Conservation (phyloP, 2,888 invertebrate species). For the Sinhomidia bicolor region DNA sequence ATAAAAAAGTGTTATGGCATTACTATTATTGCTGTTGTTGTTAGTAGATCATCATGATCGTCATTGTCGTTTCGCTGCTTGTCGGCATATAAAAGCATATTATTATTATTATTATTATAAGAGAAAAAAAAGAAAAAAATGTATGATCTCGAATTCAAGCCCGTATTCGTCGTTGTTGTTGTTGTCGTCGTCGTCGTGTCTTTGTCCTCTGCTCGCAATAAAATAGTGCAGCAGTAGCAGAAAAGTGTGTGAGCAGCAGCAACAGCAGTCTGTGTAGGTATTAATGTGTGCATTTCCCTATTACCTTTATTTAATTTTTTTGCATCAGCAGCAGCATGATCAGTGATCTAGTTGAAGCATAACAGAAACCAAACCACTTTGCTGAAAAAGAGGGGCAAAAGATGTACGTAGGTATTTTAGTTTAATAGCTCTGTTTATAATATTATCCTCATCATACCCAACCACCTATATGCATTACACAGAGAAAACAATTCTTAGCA, state of each 20-base stretch:
- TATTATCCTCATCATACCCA: not conserved
- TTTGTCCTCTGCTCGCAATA: slow-evolving; percentile 51
- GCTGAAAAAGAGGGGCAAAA: slow-evolving; percentile 55
- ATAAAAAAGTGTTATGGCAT: slow-evolving; percentile 40
- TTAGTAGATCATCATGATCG: slow-evolving; percentile 51
- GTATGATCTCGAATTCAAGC: slow-evolving; percentile 67
- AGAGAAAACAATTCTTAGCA: too few relatives aligned
- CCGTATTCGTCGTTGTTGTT: too few relatives aligned
- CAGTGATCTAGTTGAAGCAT: slow-evolving; percentile 57
- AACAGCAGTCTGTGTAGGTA: not conserved
- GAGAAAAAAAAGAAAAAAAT: too few relatives aligned
- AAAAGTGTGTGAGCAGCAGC: slow-evolving; percentile 15
- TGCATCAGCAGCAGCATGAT: not conserved
- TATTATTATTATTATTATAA: too few relatives aligned
- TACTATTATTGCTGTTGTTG: not conserved
- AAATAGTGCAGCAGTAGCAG: not conserved
- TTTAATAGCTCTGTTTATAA: not conserved
- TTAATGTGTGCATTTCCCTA: slow-evolving; percentile 57
- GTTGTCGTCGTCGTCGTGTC: slow-evolving; percentile 34
- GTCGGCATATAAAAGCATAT: too few relatives aligned
- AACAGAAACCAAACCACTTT: slow-evolving; percentile 56
- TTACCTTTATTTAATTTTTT: slow-evolving; percentile 9
- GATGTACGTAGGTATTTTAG: not conserved
- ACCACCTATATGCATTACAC: not conserved
- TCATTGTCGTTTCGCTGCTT: slow-evolving; percentile 10